Evolutionary conservation across 2,888 invertebrate genomes (phyloP).

Genomic region (Congeria kusceri): DNA sequence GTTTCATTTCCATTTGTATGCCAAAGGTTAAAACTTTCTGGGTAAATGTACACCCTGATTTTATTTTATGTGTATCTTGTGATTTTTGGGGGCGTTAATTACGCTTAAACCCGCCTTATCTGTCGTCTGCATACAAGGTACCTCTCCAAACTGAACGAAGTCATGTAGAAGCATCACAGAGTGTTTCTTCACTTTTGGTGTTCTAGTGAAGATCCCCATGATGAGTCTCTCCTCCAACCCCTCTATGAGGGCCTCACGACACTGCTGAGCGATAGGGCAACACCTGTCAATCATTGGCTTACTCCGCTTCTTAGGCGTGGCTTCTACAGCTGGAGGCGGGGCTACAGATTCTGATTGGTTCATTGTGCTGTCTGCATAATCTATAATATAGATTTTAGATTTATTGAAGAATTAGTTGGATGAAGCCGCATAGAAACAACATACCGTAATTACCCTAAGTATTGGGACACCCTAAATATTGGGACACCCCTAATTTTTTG

Average conservation of each 20-base stretch:
- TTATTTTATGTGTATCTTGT: too few relatives aligned
- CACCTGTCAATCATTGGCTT: slow-evolving; percentile 71
- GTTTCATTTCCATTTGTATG: too few relatives aligned
- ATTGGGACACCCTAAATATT: too few relatives aligned
- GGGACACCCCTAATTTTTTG: too few relatives aligned
- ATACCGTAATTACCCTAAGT: too few relatives aligned
- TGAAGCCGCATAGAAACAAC: too few relatives aligned
- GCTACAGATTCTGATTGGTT: neutral
- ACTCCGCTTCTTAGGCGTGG: neutral
- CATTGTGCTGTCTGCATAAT: slow-evolving; percentile 12
- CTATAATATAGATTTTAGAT: slow-evolving; percentile 1
- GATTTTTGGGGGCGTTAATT: too few relatives aligned
- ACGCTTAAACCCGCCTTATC: too few relatives aligned
- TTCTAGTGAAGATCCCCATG: slow-evolving; percentile 69
- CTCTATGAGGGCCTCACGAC: slow-evolving; percentile 63
- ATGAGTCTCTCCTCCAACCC: slow-evolving; percentile 63
- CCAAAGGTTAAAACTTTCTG: too few relatives aligned
- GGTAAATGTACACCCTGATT: too few relatives aligned
- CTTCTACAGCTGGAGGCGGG: slow-evolving; percentile 4
- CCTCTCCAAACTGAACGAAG: slow-evolving; percentile 74
- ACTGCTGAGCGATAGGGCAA: slow-evolving; percentile 71
- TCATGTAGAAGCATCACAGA: slow-evolving; percentile 73
- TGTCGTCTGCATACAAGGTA: too few relatives aligned
- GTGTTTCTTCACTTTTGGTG: slow-evolving; percentile 60
- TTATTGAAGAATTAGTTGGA: too few relatives aligned